Base-by-base conservation (phyloP, 2,888 invertebrate genomes). In the Gnatocerus cornutus region DNA sequence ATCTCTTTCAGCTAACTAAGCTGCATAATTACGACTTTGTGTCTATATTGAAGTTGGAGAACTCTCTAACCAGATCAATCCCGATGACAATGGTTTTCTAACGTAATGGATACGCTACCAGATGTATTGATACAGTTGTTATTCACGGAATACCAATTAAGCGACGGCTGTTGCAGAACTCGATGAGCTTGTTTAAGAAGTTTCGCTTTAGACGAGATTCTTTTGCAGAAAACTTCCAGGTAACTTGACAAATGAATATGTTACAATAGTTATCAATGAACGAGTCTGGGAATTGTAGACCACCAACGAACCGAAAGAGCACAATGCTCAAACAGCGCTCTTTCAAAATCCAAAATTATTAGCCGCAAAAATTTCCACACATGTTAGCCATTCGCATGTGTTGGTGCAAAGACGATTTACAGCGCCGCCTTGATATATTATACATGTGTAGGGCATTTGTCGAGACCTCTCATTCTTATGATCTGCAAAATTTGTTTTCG, bases 381-480 rank as follows among this genome's bases (percentile, higher is more conserved):
- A 68, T 79, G 79, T 77, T 77, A 72, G 72, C 71, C 73, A 66
- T 72, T 72, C 69, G 67, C 70, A 75, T 75, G 71, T 75, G 76
- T 73, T 74, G 66, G 74, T 74, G 76, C 73, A 71, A 74, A 74
- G 71, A 71, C 46, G 69, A 76, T 74, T 76, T 77, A 77, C 73
- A 74, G 75, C 63, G 73, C 77, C 76, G 78, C 77, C 77, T 77
- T 78, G 75, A 78, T 75, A 69, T 77, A 48, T 45, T 50, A 53
- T 73, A 75, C 76, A 75, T 73, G 73, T 77, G 77, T 70, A 72
- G 48, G 41, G 64, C 59, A 69, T 48, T 63, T 62, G 48, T 56
- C 65, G 46, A 52, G 48, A 48, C 7, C n/a, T 14, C 21, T 9
- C 30, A 43, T 46, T 46, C 45, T 56, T 65, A 56, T 52, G 59